Percentiles rank a stretch among this genome's conserved stretches.
Evolutionary conservation across 2,113 vertebrate species (phyloP).

Genomic region (Grantiella picta): DNA sequence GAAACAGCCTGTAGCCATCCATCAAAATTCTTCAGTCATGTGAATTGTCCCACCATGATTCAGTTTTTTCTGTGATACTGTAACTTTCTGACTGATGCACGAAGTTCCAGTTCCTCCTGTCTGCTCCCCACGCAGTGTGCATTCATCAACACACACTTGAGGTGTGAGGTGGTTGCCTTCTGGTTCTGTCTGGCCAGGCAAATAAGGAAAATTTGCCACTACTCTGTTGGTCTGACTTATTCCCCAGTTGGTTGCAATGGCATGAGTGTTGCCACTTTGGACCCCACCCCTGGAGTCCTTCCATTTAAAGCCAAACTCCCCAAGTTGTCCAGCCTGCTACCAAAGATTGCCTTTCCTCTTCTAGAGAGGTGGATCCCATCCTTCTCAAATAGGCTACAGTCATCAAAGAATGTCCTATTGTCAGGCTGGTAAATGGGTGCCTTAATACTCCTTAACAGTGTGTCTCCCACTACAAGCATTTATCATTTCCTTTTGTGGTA

Average conservation of each 20-base stretch:
- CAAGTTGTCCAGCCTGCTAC: neutral
- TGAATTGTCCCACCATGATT: neutral
- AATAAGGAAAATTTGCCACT: neutral
- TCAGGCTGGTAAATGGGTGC: neutral
- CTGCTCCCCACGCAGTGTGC: neutral
- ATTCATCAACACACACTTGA: neutral
- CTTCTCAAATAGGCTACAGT: rapidly evolving
- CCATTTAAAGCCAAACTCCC: neutral
- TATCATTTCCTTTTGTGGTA: neutral
- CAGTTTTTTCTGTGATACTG: neutral
- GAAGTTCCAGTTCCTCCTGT: neutral
- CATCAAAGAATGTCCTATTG: neutral
- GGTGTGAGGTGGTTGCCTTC: neutral
- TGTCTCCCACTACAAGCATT: rapidly evolving
- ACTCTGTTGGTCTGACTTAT: neutral
- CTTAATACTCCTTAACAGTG: neutral
- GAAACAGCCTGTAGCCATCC: neutral
- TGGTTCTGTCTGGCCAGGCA: neutral
- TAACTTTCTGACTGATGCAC: neutral
- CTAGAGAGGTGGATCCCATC: neutral
- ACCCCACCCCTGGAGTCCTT: neutral
- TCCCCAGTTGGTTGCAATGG: neutral
- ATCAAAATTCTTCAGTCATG: neutral
- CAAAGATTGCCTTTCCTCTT: neutral
- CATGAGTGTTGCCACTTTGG: neutral